Evolutionary conservation across 1,140 invertebrate species (phyloP).

Genomic region (Amphibalanus amphitrite): DNA sequence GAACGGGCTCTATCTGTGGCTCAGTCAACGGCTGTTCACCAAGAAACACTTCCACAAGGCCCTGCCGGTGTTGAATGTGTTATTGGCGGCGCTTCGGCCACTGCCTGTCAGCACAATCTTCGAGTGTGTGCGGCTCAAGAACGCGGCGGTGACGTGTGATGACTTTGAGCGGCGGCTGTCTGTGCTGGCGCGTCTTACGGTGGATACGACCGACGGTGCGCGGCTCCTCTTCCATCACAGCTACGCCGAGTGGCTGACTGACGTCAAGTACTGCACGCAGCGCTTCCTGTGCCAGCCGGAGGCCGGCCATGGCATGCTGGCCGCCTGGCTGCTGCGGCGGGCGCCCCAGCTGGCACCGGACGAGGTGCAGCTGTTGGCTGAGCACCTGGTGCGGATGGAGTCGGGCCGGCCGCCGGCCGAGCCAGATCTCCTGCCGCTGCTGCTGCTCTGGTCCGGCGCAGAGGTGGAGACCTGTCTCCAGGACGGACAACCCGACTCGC

Average conservation of each 20-base stretch:
- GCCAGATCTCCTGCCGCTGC: conserved; percentile 28
- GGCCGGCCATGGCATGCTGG: conserved; percentile 75
- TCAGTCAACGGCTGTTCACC: conserved; percentile 80
- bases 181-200: conserved; percentile 51
- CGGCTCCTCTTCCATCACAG: conserved; percentile 72
- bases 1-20: conserved; percentile 85
- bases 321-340: conserved; percentile 56
- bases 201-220: conserved; percentile 36
- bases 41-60: conserved; percentile 75
- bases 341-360: conserved; percentile 31
- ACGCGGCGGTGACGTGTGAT: conserved; percentile 55
- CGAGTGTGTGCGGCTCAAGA: conserved; percentile 60
- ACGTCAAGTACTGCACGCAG: conserved; percentile 91
- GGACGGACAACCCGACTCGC: conserved; percentile 32
- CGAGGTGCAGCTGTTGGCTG: conserved; percentile 35
- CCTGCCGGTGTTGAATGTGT: conserved; percentile 61
- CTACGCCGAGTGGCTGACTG: conserved; percentile 82
- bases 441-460: conserved; percentile 22
- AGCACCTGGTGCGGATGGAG: conserved; percentile 32
- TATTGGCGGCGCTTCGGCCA: conserved; percentile 67
- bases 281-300: conserved; percentile 73
- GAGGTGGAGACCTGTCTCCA: conserved; percentile 19
- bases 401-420: conserved; percentile 26
- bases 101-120: conserved; percentile 61
- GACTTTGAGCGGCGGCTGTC: conserved; percentile 69